Evolutionary conservation across 2,888 invertebrate genomes (phyloP), one percentile per base, ranked within the genome.

Genomic region (Polydesmus complanatus): DNA sequence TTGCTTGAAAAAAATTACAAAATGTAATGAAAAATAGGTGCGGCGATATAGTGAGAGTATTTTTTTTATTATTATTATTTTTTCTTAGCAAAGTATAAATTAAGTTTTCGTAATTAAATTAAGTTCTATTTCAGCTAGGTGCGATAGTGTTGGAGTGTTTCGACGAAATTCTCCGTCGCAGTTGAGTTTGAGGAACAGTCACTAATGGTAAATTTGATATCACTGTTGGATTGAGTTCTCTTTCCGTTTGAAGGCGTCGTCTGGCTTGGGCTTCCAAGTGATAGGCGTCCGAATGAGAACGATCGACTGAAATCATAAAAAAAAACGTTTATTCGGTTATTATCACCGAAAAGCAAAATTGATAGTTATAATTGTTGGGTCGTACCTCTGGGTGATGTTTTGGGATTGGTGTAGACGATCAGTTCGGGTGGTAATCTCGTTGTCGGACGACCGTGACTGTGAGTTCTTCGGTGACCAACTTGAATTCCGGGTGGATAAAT

Each of bases 251-350:
- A 8, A 48, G 58, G 21, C 60, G 27, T 57, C 60, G 48, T 25
- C 60, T 58, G 23, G 56, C 23, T 21, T 60, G 56, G n/a, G 56
- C 56, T 56, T 60, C 60, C 14, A 60, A 56, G 8, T 60, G 60
- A 60, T 49, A 51, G 19, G 60, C 60, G 21, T 60, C 60, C 19
- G 60, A 60, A 27, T 27, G 27, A 1, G 60, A 60, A 22, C 60
- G 56, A 14, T 60, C 60, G n/a, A 60, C 60, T 56, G 51, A 1
- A 54, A 59, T 1, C 1, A 54, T 2, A 52, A 59, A 14, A 27
- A n/a, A 1, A 37, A 2, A 59, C 14, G 19, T 27, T 14, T 25
- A 52, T 8, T 11, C 8, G 23, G 14, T 37, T 37, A 37, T 14
- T 37, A 37, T 37, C 14, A 37, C 37, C 14, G 37, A 8, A 37